A percentile compares a stretch with the other conserved stretches of the same genome.
Conservation (phyloP, 2,113 vertebrate species). For the Syngnathus floridae region DNA sequence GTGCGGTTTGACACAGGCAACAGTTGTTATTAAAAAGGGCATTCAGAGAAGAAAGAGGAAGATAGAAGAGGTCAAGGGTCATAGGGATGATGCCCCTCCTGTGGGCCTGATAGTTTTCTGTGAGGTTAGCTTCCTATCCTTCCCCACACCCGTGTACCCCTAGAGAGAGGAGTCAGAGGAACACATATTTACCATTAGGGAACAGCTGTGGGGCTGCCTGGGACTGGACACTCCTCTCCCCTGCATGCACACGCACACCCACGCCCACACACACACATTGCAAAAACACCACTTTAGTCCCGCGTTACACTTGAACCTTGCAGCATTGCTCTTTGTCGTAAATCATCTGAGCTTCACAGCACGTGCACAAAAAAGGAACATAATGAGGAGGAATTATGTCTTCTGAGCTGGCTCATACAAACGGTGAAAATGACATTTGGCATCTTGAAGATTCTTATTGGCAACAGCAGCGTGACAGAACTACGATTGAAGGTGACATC, state of each 20-base stretch:
- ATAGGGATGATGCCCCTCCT: constrained; percentile 51
- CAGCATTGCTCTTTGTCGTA: constrained; percentile 23
- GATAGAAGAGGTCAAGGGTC: constrained; percentile 47
- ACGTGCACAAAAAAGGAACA: constrained; percentile 14
- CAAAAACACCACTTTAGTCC: constrained; percentile 82
- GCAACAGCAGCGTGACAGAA: constrained; percentile 26
- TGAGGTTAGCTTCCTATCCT: constrained; percentile 52
- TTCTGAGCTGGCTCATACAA: constrained; percentile 16
- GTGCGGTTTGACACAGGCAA: constrained; percentile 47
- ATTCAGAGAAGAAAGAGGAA: constrained; percentile 62
- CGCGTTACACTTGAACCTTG: constrained; percentile 49
- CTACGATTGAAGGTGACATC: constrained; percentile 49
- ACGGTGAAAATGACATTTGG: constrained; percentile 32
- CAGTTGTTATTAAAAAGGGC: constrained; percentile 60
- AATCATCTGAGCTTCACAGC: constrained; percentile 22
- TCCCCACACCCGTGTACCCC: constrained; percentile 56
- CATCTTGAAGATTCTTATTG: constrained; percentile 21
- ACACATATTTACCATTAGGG: constrained; percentile 97
- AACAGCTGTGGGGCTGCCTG: constrained; percentile 85
- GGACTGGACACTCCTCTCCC: constrained; percentile 91
- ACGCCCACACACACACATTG: constrained; percentile 71
- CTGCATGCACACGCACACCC: constrained; percentile 78
- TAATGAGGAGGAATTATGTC: constrained; percentile 18
- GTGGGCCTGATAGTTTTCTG: constrained; percentile 44
- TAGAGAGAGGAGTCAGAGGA: constrained; percentile 68